Evolutionary conservation across 2,888 invertebrate species (phyloP), one percentile per base, ranked within the genome.

Genomic region (Operophtera brumata): DNA sequence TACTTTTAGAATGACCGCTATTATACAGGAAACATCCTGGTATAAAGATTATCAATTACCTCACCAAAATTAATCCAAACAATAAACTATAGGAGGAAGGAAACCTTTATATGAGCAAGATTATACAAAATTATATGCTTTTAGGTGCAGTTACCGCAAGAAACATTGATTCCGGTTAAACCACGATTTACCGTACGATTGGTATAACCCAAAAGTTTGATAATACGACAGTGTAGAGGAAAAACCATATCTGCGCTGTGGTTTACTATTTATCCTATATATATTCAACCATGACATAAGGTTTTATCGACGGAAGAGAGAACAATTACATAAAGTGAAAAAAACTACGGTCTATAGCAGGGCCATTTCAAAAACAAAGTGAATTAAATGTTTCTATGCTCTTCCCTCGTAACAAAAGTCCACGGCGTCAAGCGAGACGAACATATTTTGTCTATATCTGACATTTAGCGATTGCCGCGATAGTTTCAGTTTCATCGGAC

Each of bases 131-230:
- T 14, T n/a, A 32, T 43, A 32, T 10, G 43, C 30, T n/a, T 6
- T 37, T 13, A 2, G 12, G 42, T 13, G 28, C 13, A 42, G 28
- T 42, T 26, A 41, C 26, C n/a, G 11, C 0, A 11, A 34, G 1
- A 20, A 20, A 4, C 20, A 8, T 30, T 25, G 30, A 11, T 42
- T 42, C 14, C 20, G 20, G 34, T 35, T 35, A 34, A 44, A 44
- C 44, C 34, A 6, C 36, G 12, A 12, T 20, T 43, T n/a, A 42
- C 13, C 28, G 12, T 37, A 37, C 14, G 7, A 14, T 7, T 37
- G 44, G 44, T 44, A 34, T 11, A 35, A 35, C 44, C 44, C 43
- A 32, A 41, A 41, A 8, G 10, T 41, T 41, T 28, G 12, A 28
- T 30, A 4, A 10, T 12, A 12, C 14, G n/a, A n/a, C n/a, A n/a